These are phyloP conservation scores for Orthochromis indermauri DNA, from an alignment of 2,113 vertebrate genomes.

Conservation along the genomic window DNA sequence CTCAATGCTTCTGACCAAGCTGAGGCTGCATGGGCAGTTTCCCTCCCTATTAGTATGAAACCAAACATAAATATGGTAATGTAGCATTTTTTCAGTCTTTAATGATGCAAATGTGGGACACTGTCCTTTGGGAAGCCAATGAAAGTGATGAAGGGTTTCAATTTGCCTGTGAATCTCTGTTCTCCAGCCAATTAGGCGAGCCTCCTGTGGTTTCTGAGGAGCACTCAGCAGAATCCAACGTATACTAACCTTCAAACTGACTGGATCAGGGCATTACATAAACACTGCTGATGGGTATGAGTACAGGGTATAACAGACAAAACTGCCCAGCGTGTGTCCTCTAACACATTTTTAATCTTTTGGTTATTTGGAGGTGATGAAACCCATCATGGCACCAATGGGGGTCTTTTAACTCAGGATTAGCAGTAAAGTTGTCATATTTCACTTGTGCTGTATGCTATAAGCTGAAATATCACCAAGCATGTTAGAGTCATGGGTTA, in stretches of 20 bases:
- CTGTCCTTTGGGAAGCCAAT: conserved; percentile 13
- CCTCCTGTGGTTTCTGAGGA: conserved; percentile 18
- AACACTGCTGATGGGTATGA: conserved; percentile 13
- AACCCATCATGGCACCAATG: background rate
- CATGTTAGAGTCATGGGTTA: background rate
- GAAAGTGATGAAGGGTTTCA: conserved; percentile 27
- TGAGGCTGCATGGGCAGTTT: background rate
- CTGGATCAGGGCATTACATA: background rate
- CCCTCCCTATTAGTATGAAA: background rate
- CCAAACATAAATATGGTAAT: conserved; percentile 19
- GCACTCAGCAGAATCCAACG: conserved; percentile 1
- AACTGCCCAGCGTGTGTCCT: background rate
- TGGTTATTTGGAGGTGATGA: background rate
- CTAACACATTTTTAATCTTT: background rate
- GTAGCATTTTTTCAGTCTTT: conserved; percentile 8
- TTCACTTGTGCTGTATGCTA: background rate
- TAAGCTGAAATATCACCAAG: background rate
- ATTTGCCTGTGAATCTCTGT: conserved; percentile 15
- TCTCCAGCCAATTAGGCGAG: conserved; percentile 40
- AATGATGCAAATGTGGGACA: conserved; percentile 34
- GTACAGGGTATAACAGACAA: background rate
- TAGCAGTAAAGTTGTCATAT: background rate
- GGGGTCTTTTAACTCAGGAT: background rate
- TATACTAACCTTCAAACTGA: conserved; percentile 7
- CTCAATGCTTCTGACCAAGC: accelerated